These are phyloP conservation scores for Cephalotes varians DNA, from an alignment of 2,888 invertebrate genomes.

Conservation along the genomic window DNA sequence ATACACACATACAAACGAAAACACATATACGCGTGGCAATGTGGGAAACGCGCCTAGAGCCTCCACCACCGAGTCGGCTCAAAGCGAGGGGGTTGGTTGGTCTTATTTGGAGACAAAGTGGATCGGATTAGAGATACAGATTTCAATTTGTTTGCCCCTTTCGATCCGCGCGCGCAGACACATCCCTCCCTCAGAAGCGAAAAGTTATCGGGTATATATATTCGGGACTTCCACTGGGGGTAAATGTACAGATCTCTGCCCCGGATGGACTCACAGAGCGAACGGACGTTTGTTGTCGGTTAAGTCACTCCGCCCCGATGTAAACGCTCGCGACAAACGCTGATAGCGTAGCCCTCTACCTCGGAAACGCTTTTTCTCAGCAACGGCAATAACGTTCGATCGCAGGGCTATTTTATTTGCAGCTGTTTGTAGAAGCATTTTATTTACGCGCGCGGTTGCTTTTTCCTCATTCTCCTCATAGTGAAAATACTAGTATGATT, in stretches of 20 bases:
- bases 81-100: conserved; percentile 78
- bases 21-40: not conserved
- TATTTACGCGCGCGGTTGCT: not conserved
- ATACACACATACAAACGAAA: not conserved
- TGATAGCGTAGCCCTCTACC: conserved; percentile 30
- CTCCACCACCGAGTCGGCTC: conserved; percentile 67
- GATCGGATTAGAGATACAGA: conserved; percentile 81
- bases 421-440: not conserved
- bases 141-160: conserved; percentile 79
- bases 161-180: conserved; percentile 51
- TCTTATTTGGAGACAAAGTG: conserved; percentile 81
- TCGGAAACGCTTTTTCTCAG: conserved; percentile 12
- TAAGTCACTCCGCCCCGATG: conserved; percentile 35
- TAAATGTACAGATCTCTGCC: conserved; percentile 46
- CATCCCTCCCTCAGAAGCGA: conserved; percentile 27
- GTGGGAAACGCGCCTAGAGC: conserved; percentile 59
- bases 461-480: not conserved
- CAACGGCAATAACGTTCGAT: conserved; percentile 25
- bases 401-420: not conserved
- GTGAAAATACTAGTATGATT: not conserved
- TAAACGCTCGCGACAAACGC: conserved; percentile 46
- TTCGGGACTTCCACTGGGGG: conserved; percentile 33
- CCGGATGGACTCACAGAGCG: conserved; percentile 21
- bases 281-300: conserved; percentile 46
- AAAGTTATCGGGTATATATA: conserved; percentile 50